A percentile compares a stretch with the other conserved stretches of the same genome.
Evolutionary conservation across 2,888 invertebrate species (phyloP).

Genomic region (Amblyjoppa fuscipennis): DNA sequence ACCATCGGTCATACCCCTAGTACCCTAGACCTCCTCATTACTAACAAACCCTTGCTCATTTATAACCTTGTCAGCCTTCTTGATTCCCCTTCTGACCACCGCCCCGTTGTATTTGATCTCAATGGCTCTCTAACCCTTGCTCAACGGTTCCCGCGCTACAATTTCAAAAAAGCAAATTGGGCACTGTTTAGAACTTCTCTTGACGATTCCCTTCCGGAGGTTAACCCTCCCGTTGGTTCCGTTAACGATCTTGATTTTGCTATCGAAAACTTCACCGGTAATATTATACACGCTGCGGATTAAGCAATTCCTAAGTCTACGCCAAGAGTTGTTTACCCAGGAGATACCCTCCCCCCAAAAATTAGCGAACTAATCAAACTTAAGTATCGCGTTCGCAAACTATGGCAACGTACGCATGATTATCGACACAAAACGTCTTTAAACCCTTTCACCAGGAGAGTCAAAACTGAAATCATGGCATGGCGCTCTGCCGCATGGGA

Average conservation of each 20-base stretch:
- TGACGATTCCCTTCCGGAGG: not conserved
- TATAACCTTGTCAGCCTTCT: not conserved
- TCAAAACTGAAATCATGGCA: no score
- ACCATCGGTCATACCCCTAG: not conserved
- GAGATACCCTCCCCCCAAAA: not conserved
- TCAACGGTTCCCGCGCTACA: not conserved
- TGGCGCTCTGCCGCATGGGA: no score
- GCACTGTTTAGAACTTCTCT: not conserved
- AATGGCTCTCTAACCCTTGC: not conserved
- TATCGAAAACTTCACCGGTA: no score
- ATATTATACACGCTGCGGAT: no score
- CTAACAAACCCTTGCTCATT: not conserved
- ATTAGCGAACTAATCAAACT: not conserved
- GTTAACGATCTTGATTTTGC: no score
- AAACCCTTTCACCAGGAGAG: no score
- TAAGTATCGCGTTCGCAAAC: not conserved
- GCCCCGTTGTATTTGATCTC: not conserved
- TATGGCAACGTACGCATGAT: not conserved
- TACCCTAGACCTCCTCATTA: not conserved
- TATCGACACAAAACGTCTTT: not conserved
- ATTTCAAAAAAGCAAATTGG: slow-evolving; percentile 1
- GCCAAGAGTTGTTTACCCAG: not conserved
- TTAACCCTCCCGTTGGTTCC: not conserved
- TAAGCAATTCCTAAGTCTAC: not conserved
- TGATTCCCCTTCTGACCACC: not conserved